Evolutionary conservation across 2,797 vertebrate genomes (phyloP).

Genomic region (Distichodus sexfasciatus): DNA sequence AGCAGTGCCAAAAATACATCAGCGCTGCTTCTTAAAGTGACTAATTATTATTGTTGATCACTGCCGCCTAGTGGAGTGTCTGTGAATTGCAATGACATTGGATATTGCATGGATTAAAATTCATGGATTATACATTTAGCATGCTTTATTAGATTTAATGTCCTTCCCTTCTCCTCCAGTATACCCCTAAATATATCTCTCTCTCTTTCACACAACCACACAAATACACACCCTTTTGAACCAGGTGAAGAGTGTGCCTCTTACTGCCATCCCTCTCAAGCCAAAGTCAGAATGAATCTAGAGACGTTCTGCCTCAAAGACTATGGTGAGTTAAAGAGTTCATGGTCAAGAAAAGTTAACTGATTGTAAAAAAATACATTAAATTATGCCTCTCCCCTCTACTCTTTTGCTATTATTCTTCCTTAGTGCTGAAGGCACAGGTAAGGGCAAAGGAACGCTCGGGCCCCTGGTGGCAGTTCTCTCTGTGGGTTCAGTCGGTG

Average conservation of each 20-base stretch:
- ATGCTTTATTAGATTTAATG: too few relatives aligned
- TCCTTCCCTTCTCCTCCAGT: background rate
- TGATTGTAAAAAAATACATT: background rate
- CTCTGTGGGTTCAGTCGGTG: constrained; percentile 76
- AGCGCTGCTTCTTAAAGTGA: background rate
- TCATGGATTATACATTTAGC: background rate
- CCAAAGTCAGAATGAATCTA: constrained; percentile 84
- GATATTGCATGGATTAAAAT: background rate
- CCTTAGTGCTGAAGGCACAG: constrained; percentile 81
- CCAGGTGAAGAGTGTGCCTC: constrained; percentile 83
- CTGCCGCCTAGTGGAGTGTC: constrained; percentile 66
- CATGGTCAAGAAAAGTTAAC: background rate
- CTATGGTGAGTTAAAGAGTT: constrained; percentile 75
- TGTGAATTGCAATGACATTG: background rate
- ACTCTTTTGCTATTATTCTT: too few relatives aligned
- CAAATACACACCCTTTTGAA: constrained; percentile 14
- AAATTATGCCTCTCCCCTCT: too few relatives aligned
- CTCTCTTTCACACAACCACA: constrained; percentile 14
- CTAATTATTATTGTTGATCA: constrained; percentile 29
- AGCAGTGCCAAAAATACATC: background rate
- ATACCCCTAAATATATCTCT: background rate
- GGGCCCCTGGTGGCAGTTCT: constrained; percentile 85
- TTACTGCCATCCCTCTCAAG: constrained; percentile 81
- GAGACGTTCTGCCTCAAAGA: constrained; percentile 86
- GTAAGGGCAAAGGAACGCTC: constrained; percentile 78